Percentiles rank a stretch among this genome's conserved stretches.
phyloP scores from a whole-genome alignment of 1,140 invertebrate species.

The Neodiprion virginianus region DNA sequence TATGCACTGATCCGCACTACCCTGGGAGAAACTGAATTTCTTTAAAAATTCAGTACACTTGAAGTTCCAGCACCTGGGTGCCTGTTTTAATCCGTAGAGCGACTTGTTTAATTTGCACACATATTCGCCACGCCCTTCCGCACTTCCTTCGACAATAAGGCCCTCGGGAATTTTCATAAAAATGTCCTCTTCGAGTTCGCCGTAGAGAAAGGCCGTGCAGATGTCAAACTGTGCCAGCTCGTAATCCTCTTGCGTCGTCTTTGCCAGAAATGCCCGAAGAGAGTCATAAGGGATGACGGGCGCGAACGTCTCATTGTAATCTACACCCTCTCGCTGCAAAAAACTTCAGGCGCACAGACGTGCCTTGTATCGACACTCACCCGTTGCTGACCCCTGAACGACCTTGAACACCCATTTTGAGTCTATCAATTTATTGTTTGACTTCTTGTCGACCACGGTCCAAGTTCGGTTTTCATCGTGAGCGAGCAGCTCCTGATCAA shows the following conservation, averaged over 20 bases:
- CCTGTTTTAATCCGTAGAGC: slow-evolving; percentile 27
- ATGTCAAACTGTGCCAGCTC: slow-evolving; percentile 43
- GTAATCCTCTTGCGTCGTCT: slow-evolving; percentile 35
- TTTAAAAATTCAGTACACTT: slow-evolving; percentile 22
- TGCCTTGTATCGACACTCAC: slow-evolving; percentile 33
- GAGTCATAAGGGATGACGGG: slow-evolving; percentile 24
- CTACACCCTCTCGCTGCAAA: slow-evolving; percentile 36
- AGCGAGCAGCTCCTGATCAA: slow-evolving; percentile 39
- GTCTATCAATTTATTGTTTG: slow-evolving; percentile 30
- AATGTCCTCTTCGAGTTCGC: slow-evolving; percentile 44
- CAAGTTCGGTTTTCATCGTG: slow-evolving; percentile 40
- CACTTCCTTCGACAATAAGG: neutral
- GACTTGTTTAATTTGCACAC: slow-evolving; percentile 26
- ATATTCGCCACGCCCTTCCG: no score
- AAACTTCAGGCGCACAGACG: slow-evolving; percentile 40
- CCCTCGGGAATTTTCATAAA: slow-evolving; percentile 49
- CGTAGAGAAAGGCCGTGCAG: slow-evolving; percentile 44
- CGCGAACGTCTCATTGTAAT: slow-evolving; percentile 36
- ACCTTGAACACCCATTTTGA: slow-evolving; percentile 46
- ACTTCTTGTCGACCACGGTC: slow-evolving; percentile 29
- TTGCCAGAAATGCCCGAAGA: slow-evolving; percentile 30
- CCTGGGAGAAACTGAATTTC: neutral
- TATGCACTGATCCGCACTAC: neutral
- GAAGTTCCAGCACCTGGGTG: slow-evolving; percentile 27
- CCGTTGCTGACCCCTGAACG: slow-evolving; percentile 27